Evolutionary conservation across 2,113 vertebrate species (phyloP).

Genomic region (Todiramphus chloris): DNA sequence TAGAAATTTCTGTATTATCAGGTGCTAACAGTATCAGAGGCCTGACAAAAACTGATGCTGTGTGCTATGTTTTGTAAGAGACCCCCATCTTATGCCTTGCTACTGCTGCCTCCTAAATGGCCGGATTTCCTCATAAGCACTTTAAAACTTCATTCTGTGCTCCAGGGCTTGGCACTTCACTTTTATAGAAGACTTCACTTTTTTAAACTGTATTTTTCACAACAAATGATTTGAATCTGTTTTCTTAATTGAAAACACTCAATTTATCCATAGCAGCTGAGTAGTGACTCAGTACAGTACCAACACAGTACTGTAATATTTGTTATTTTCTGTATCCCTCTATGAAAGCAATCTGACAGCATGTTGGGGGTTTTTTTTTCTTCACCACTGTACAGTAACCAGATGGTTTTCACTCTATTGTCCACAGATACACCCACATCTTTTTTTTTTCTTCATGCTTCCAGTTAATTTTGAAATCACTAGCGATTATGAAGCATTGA

Average conservation of each 20-base stretch:
- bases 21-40: not conserved
- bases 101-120: not conserved
- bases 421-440: conserved; percentile 58
- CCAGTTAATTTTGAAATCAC: conserved; percentile 55
- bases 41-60: not conserved
- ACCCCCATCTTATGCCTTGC: not conserved
- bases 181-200: no score
- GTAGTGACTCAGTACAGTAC: not conserved
- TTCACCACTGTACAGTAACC: conserved; percentile 55
- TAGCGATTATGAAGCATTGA: conserved; percentile 5
- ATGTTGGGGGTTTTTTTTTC: not conserved
- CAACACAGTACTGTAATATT: conserved; percentile 36
- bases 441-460: conserved; percentile 22
- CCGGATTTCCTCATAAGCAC: not conserved
- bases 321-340: conserved; percentile 19
- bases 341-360: conserved; percentile 30
- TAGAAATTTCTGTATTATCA: not conserved
- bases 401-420: conserved; percentile 61
- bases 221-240: not conserved
- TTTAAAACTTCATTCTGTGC: not conserved
- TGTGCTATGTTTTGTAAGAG: not conserved
- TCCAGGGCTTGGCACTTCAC: not conserved
- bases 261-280: not conserved
- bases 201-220: not conserved
- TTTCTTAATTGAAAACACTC: conserved; percentile 23